phyloP scores from a whole-genome alignment of 2,113 vertebrate genomes.

The Mesitornis unicolor region DNA sequence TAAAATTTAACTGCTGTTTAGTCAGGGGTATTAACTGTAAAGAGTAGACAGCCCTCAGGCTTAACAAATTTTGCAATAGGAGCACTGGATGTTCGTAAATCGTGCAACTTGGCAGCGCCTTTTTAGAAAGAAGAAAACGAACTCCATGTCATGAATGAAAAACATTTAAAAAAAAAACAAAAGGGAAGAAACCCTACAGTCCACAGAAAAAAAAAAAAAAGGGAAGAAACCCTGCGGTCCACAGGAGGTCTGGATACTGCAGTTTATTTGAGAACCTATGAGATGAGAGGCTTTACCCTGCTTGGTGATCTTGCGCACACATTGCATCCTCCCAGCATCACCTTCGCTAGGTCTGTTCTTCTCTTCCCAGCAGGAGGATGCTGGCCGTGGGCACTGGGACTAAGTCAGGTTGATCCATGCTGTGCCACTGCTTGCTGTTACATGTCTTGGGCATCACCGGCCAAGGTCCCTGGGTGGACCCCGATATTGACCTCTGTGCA shows the following conservation, averaged over 20 bases:
- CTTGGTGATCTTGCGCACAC: not conserved
- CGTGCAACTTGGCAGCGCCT: not conserved
- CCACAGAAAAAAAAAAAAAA: not conserved
- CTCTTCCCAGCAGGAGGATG: not conserved
- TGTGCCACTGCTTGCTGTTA: not conserved
- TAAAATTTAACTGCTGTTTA: not conserved
- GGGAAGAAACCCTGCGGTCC: not conserved
- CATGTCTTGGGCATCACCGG: no score
- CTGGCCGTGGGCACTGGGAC: not conserved
- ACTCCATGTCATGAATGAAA: not conserved
- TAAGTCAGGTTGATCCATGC: rapidly evolving
- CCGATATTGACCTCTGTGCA: rapidly evolving
- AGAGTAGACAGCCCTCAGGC: not conserved
- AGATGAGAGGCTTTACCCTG: not conserved
- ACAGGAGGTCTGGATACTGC: not conserved
- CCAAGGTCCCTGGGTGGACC: no score
- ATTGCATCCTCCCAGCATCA: not conserved
- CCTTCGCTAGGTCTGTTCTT: not conserved
- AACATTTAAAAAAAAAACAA: not conserved
- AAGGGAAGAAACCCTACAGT: not conserved
- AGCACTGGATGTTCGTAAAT: not conserved
- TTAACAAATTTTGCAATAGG: not conserved
- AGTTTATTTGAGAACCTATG: rapidly evolving
- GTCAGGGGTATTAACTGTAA: not conserved
- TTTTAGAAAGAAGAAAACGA: not conserved